Evolutionary conservation across 1,140 invertebrate genomes (phyloP).

Genomic region (Whitmania pigra): DNA sequence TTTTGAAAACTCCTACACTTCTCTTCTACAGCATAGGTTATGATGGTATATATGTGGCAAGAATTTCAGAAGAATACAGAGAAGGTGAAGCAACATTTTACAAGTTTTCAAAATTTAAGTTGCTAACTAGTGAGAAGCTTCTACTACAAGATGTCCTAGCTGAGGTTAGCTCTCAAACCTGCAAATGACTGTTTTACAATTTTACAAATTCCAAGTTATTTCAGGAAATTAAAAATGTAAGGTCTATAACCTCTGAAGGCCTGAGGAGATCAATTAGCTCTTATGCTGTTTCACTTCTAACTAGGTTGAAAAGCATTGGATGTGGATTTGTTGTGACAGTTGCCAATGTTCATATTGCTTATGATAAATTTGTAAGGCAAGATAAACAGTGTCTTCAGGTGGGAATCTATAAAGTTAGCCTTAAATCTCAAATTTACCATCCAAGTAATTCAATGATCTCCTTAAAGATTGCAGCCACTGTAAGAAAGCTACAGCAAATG

Average conservation of each 20-base stretch:
- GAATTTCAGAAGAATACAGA: conserved; percentile 28
- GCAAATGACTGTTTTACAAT: background rate
- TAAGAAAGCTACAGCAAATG: background rate
- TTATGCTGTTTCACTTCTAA: conserved; percentile 32
- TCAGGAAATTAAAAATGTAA: conserved; percentile 16
- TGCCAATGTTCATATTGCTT: conserved; percentile 37
- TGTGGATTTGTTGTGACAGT: conserved; percentile 31
- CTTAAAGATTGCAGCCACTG: background rate
- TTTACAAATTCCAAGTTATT: background rate
- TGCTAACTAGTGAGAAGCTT: conserved; percentile 25
- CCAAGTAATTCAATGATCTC: too few relatives aligned
- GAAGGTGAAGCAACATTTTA: conserved; percentile 41
- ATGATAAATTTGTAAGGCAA: conserved; percentile 30
- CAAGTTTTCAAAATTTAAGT: conserved; percentile 32
- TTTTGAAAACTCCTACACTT: background rate
- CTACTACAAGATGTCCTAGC: conserved; percentile 30
- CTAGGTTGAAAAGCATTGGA: conserved; percentile 29
- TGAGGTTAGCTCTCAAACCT: conserved; percentile 28
- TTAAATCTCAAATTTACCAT: background rate
- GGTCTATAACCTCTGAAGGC: background rate
- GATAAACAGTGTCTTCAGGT: conserved; percentile 39
- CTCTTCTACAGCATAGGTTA: conserved; percentile 34
- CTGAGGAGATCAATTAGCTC: conserved; percentile 4
- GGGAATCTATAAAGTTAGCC: conserved; percentile 12
- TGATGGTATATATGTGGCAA: conserved; percentile 32